phyloP scores from a whole-genome alignment of 2,888 invertebrate species.

The Andrena bicolor region DNA sequence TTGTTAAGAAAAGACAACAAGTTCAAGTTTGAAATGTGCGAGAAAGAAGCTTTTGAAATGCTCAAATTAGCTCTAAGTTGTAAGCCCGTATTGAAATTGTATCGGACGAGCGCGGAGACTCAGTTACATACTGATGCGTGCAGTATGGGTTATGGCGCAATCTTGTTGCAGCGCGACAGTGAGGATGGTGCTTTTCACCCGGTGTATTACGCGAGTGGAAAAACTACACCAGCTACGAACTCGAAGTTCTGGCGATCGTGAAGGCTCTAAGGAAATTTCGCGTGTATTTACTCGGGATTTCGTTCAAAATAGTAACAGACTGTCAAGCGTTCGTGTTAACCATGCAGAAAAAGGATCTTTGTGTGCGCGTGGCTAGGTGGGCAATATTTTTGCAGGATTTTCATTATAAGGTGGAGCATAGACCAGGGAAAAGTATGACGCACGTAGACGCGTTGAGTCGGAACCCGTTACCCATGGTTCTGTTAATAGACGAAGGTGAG shows the following conservation, averaged over 20 bases:
- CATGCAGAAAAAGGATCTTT: slow-evolving; percentile 57
- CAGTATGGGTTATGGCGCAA: too few relatives aligned
- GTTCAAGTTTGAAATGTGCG: background rate
- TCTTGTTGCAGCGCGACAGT: too few relatives aligned
- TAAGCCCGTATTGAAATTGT: slow-evolving; percentile 55
- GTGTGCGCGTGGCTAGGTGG: slow-evolving; percentile 30
- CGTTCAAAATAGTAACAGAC: too few relatives aligned
- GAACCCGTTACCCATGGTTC: slow-evolving; percentile 45
- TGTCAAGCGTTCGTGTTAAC: slow-evolving; percentile 60
- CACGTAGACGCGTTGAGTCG: slow-evolving; percentile 71
- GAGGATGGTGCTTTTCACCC: too few relatives aligned
- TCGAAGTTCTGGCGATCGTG: too few relatives aligned
- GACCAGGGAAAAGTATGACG: slow-evolving; percentile 49
- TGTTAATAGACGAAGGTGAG: slow-evolving; percentile 10
- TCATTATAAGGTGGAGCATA: slow-evolving; percentile 47
- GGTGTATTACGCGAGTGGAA: too few relatives aligned
- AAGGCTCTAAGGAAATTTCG: too few relatives aligned
- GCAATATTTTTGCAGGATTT: slow-evolving; percentile 34
- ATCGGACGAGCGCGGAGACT: slow-evolving; percentile 46
- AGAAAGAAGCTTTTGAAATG: background rate
- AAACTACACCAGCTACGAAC: too few relatives aligned
- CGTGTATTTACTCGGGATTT: too few relatives aligned
- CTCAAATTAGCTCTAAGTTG: slow-evolving; percentile 8
- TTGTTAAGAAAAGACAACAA: background rate
- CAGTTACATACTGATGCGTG: slow-evolving; percentile 33